These are phyloP conservation scores for Papilio glaucus DNA, from an alignment of 1,140 invertebrate genomes.

Conservation along the genomic window DNA sequence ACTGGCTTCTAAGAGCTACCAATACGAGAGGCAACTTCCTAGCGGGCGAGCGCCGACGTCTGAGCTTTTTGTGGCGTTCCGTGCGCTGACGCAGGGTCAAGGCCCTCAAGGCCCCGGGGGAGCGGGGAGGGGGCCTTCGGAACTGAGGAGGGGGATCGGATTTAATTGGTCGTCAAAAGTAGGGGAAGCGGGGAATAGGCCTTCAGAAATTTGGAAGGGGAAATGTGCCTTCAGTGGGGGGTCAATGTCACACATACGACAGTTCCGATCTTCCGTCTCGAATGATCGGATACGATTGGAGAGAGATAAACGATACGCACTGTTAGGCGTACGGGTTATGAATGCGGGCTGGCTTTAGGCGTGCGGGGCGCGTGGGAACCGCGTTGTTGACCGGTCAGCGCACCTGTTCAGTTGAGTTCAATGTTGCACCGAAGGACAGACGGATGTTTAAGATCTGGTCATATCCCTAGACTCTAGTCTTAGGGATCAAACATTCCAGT, in stretches of 20 bases:
- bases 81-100: conserved; percentile 27
- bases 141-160: not conserved
- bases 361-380: not conserved
- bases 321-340: not conserved
- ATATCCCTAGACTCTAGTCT: no score
- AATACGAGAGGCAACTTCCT: not conserved
- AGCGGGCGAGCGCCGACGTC: not conserved
- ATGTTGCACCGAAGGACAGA: not conserved
- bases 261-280: not conserved
- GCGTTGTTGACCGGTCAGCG: conserved; percentile 20
- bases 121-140: not conserved
- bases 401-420: not conserved
- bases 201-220: not conserved
- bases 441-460: no score
- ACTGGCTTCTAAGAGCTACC: not conserved
- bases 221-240: not conserved
- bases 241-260: conserved; percentile 1
- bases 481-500: no score
- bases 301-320: not conserved
- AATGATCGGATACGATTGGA: not conserved
- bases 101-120: conserved; percentile 14
- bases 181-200: not conserved
- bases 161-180: no score
- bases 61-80: conserved; percentile 10
- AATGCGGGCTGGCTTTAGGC: not conserved